phyloP scores from a whole-genome alignment of 2,113 vertebrate genomes.

The Carassius gibelio region DNA sequence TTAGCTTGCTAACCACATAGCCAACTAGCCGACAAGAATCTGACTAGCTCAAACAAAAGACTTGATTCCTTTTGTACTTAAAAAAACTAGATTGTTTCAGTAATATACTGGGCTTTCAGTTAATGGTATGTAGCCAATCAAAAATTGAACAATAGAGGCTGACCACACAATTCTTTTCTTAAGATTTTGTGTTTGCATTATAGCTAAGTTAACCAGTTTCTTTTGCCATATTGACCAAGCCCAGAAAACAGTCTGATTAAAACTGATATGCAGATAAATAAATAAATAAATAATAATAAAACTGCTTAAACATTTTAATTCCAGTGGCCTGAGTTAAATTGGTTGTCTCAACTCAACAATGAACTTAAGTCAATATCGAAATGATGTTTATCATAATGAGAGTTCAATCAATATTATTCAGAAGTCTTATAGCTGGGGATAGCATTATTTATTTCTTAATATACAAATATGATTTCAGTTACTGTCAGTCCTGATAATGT shows the following conservation, averaged over 20 bases:
- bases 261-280: neutral
- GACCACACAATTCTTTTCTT: neutral
- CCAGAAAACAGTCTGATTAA: conserved; percentile 2
- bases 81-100: neutral
- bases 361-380: neutral
- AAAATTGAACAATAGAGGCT: neutral
- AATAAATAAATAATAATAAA: too few relatives aligned
- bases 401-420: neutral
- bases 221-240: conserved; percentile 20
- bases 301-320: neutral
- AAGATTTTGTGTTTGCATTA: neutral
- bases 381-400: neutral
- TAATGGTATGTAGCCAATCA: neutral
- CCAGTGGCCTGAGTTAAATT: neutral
- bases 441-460: neutral
- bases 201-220: conserved; percentile 16
- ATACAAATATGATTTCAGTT: neutral
- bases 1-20: conserved; percentile 45
- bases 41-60: conserved; percentile 43
- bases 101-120: neutral
- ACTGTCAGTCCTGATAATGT: neutral
- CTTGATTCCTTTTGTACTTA: conserved; percentile 11
- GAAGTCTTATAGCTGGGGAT: neutral
- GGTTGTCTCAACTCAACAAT: neutral
- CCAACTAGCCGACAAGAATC: conserved; percentile 56